A percentile compares a stretch with the other conserved stretches of the same genome.
These are phyloP conservation scores for Lypha dubia DNA, from an alignment of 2,888 invertebrate genomes.

Conservation along the genomic window DNA sequence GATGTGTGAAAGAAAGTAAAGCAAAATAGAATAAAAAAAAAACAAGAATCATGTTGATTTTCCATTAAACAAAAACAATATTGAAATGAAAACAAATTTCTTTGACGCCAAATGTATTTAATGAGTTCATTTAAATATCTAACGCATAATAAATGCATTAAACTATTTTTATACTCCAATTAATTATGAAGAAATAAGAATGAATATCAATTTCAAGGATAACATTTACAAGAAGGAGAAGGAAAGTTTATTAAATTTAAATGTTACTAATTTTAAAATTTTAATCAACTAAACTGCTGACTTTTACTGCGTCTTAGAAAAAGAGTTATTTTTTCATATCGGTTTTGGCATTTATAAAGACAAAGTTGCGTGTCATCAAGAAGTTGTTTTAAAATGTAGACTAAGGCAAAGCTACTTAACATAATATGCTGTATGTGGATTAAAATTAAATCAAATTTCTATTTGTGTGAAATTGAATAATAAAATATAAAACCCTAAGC, in stretches of 20 bases:
- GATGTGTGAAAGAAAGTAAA: background rate
- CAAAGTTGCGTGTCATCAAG: no score
- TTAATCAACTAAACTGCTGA: background rate
- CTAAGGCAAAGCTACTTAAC: no score
- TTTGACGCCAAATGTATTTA: slow-evolving; percentile 48
- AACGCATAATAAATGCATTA: slow-evolving; percentile 37
- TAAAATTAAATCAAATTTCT: no score
- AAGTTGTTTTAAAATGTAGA: no score
- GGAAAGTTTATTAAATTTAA: background rate
- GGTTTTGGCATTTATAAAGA: no score
- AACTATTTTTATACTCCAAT: slow-evolving; percentile 12
- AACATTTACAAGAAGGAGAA: background rate
- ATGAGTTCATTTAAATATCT: slow-evolving; percentile 24
- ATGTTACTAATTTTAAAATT: background rate
- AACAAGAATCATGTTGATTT: slow-evolving; percentile 44
- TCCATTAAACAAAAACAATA: slow-evolving; percentile 35
- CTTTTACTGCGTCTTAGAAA: no score
- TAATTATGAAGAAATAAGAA: background rate
- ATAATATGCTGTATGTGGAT: no score
- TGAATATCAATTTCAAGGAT: slow-evolving; percentile 4
- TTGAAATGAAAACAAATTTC: slow-evolving; percentile 32
- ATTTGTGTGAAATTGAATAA: no score
- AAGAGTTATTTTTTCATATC: no score
- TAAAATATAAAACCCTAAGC: no score
- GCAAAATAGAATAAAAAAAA: background rate